Base-by-base conservation (phyloP, 2,113 vertebrate species). In the Axis porcinus region DNA sequence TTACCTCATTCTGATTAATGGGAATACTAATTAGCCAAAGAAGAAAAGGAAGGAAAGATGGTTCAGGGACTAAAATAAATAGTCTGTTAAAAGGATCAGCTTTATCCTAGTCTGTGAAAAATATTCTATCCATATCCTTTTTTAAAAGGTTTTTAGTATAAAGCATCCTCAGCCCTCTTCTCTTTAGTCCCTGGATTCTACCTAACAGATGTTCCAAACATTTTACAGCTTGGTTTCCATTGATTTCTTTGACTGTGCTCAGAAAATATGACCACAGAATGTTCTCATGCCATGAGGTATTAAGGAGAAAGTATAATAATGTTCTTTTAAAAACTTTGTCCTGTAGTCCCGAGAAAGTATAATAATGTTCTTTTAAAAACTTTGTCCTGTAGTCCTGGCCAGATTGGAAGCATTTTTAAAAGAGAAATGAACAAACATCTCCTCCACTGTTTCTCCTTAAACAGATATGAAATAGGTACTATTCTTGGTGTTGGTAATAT, bases 161-260 rank as follows among this genome's bases (percentile, higher is more conserved):
- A 96, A 97, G n/a, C 92, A 97, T 96, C 91, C 40, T 86, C 91
- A 92, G 86, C 74, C 58, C 64, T 82, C 86, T 97, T 98, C 60
- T 92, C 0, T 96, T 98, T 97, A 82, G 16, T 88, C 90, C 30
- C 78, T 97, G 90, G 87, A 88, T 98, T 97, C 85, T 60, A 57
- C 89, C 97, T 97, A 98, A 85, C 15, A 97, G 82, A 87, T 45
- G 96, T 98, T 98, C 92, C 97, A 92, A 98, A 98, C 85, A 94
- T 97, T 98, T 98, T 98, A 95, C 6, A 97, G 12, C 52, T 96
- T 54, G 12, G 17, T 88, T 97, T 95, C 57, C n/a, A 96, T 92
- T 95, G 85, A 96, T 97, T 97, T 91, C 57, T 94, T 97, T 57
- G 93, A 97, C 96, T 57, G 74, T 97, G 84, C 11, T 93, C 97